A percentile compares a stretch with the other conserved stretches of the same genome.
Conservation (phyloP, 2,888 invertebrate genomes). For the Pristionchus maxplancki region DNA sequence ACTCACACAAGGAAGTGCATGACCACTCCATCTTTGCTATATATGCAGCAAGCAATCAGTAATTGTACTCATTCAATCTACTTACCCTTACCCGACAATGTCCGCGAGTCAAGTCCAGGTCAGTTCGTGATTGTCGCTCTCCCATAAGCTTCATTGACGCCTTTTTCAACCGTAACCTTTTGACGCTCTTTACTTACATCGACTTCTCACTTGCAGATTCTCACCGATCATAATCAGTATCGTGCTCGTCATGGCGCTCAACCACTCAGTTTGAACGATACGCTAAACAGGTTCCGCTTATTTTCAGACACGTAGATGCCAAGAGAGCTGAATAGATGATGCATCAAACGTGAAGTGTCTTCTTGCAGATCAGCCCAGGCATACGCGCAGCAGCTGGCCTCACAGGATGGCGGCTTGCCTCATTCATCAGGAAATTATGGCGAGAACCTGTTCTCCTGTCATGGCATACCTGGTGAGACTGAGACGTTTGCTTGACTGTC, state of each 20-base stretch:
- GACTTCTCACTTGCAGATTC: background rate
- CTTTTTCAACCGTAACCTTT: background rate
- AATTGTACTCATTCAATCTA: background rate
- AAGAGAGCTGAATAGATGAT: no score
- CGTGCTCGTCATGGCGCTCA: background rate
- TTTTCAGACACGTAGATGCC: no score
- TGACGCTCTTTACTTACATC: no score
- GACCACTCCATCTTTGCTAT: background rate
- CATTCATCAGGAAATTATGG: background rate
- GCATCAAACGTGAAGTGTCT: no score
- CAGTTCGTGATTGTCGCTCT: background rate
- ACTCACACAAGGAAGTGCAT: background rate
- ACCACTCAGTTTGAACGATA: background rate
- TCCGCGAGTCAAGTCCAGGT: background rate
- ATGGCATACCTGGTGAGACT: background rate
- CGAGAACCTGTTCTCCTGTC: background rate
- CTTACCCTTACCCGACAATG: background rate
- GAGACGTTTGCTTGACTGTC: background rate
- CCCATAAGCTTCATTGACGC: background rate
- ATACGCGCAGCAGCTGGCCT: background rate
- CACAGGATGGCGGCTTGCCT: background rate
- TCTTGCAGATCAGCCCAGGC: slow-evolving; percentile 4
- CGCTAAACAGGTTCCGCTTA: background rate
- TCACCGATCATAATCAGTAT: background rate
- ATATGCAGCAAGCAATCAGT: background rate